A percentile compares a stretch with the other conserved stretches of the same genome.
Conservation (phyloP, 2,113 vertebrate genomes). For the Bubo bubo region DNA sequence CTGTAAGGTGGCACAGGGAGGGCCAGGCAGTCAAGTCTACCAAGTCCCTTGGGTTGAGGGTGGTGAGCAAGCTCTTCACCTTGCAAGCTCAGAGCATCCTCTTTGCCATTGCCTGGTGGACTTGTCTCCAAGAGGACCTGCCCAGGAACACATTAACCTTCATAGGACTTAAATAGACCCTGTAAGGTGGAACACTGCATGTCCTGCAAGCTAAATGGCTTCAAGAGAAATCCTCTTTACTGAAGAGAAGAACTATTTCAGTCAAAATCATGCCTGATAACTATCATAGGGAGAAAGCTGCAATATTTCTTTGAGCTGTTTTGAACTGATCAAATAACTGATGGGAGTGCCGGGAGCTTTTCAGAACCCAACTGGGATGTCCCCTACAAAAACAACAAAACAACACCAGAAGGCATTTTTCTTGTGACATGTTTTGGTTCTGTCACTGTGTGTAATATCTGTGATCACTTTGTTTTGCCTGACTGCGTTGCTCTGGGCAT, state of each 20-base stretch:
- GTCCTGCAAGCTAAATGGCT: neutral
- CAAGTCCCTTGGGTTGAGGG: neutral
- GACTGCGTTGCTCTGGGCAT: neutral
- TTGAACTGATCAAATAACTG: neutral
- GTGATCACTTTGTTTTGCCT: conserved; percentile 9
- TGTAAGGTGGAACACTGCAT: neutral
- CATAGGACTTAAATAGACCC: neutral
- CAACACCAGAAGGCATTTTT: neutral
- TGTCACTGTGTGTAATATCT: neutral
- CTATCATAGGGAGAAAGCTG: neutral
- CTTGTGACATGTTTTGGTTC: neutral
- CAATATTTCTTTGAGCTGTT: neutral
- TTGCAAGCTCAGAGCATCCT: neutral
- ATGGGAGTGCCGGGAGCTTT: neutral
- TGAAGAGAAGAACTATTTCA: neutral
- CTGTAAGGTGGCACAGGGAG: neutral
- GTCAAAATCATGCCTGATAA: neutral
- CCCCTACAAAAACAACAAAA: neutral
- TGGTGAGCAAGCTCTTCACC: neutral
- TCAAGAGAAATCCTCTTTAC: neutral
- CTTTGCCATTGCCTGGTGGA: neutral
- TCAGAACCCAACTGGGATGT: neutral
- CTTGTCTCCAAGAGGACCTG: neutral
- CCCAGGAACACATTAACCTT: neutral
- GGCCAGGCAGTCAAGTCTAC: neutral